Base-by-base conservation (phyloP, 1,140 invertebrate genomes). In the Leptopilina boulardi region DNA sequence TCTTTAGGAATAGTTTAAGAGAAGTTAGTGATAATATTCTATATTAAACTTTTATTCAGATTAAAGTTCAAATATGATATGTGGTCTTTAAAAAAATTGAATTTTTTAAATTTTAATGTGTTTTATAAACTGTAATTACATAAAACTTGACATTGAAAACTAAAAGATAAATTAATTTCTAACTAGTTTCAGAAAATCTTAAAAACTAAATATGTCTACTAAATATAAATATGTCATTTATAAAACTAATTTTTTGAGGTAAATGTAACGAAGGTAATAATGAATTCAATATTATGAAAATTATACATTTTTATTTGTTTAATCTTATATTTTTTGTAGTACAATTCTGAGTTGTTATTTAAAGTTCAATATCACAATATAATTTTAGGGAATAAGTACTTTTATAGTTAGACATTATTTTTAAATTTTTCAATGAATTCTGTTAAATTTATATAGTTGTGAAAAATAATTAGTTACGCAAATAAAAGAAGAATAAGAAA, bases 1-100 rank as follows among this genome's bases (percentile, higher is more conserved):
- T 51, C 18, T 51, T 51, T 2, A 18, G 47, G 47, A 51, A 51
- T 51, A 51, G 15, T 18, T 51, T 18, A 15, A 18, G 18, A 51
- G 47, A 8, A 51, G n/a, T 18, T n/a, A 51, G n/a, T 51, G 13
- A 18, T 15, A n/a, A 51, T 5, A 51, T 4, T n/a, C 4, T 18
- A n/a, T 51, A 51, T 51, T 3, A 51, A n/a, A 51, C 15, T 18
- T 44, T 8, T 51, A 51, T 51, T n/a, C 47, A 51, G 47, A 51
- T 51, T 51, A 51, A 51, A 51, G 47, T 51, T 51, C 47, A 51
- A n/a, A 51, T 51, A 51, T 18, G 47, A 51, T 51, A 18, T 47
- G 11, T 51, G 15, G n/a, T 6, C 34, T 51, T 51, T 15, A n/a
- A 2, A 51, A 51, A 51, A 51, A 51, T 18, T 5, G 3, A 6